These are phyloP conservation scores for Lepidostoma basale DNA, from an alignment of 1,140 invertebrate genomes.

Conservation along the genomic window DNA sequence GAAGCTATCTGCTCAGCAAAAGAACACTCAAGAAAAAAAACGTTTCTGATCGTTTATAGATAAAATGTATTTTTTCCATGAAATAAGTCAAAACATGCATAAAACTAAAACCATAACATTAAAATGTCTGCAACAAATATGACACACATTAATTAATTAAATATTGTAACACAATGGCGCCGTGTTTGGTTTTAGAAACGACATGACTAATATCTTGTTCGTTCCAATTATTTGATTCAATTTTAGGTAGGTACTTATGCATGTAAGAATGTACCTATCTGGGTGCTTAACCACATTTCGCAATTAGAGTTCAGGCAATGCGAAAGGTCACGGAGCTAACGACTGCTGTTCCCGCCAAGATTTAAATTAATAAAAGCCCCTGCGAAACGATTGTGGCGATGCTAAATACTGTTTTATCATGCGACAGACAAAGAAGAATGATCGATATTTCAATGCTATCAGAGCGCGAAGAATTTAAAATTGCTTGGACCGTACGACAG, in stretches of 20 bases:
- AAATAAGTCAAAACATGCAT: too few species aligned
- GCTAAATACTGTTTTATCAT: not conserved
- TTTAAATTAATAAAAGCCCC: conserved; percentile 12
- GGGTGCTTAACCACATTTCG: not conserved
- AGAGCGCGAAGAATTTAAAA: not conserved
- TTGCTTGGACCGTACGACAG: not conserved
- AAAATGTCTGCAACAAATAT: too few species aligned
- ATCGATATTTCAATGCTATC: not conserved
- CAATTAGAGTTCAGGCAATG: conserved; percentile 7
- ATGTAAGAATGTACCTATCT: not conserved
- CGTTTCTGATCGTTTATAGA: too few species aligned
- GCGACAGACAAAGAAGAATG: not conserved
- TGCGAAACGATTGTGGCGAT: not conserved
- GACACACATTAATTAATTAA: too few species aligned
- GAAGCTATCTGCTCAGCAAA: too few species aligned
- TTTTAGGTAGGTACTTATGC: not conserved
- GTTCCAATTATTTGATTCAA: conserved; percentile 24
- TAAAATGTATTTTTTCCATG: too few species aligned
- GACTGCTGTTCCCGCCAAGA: not conserved
- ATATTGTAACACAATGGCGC: too few species aligned
- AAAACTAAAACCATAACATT: too few species aligned
- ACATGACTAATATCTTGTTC: not conserved
- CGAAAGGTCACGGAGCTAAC: not conserved
- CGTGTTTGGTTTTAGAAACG: too few species aligned
- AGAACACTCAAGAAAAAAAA: too few species aligned